These are phyloP conservation scores for Eupeodes corollae DNA, from an alignment of 1,140 invertebrate genomes.

Conservation along the genomic window DNA sequence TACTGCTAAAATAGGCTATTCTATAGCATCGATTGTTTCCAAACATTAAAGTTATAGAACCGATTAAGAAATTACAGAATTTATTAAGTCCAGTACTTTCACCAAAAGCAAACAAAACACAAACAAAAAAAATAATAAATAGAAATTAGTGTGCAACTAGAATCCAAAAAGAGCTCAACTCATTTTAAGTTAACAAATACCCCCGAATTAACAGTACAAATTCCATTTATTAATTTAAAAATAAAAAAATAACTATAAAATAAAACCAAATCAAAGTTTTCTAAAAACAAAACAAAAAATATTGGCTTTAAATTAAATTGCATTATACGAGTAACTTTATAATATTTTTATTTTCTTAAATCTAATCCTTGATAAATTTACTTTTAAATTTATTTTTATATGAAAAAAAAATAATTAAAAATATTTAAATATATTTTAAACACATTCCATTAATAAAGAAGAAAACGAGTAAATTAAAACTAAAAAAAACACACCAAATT, in stretches of 20 bases:
- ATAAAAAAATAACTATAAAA: constrained; percentile 9
- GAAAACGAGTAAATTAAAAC: constrained; percentile 13
- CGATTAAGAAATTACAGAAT: constrained; percentile 8
- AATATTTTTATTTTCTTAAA: constrained; percentile 7
- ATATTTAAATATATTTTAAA: constrained; percentile 5
- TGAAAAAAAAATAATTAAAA: background rate
- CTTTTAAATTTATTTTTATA: constrained; percentile 1
- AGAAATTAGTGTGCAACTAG: background rate
- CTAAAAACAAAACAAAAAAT: background rate
- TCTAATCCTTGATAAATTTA: constrained; percentile 9
- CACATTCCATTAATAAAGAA: constrained; percentile 2
- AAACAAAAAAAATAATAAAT: background rate
- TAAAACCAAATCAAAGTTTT: constrained; percentile 1
- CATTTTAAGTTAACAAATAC: background rate
- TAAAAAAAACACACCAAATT: constrained; percentile 11
- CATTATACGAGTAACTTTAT: background rate
- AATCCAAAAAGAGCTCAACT: background rate
- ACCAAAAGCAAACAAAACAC: too few relatives aligned
- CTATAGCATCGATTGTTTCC: constrained; percentile 38
- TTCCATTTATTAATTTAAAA: constrained; percentile 2
- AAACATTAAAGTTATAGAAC: constrained; percentile 7
- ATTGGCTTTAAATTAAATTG: background rate
- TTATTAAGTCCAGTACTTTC: constrained; percentile 1
- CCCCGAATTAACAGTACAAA: too few relatives aligned
- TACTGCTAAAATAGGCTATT: constrained; percentile 39